phyloP scores from a whole-genome alignment of 2,888 invertebrate genomes.

The Drosophila atripex region DNA sequence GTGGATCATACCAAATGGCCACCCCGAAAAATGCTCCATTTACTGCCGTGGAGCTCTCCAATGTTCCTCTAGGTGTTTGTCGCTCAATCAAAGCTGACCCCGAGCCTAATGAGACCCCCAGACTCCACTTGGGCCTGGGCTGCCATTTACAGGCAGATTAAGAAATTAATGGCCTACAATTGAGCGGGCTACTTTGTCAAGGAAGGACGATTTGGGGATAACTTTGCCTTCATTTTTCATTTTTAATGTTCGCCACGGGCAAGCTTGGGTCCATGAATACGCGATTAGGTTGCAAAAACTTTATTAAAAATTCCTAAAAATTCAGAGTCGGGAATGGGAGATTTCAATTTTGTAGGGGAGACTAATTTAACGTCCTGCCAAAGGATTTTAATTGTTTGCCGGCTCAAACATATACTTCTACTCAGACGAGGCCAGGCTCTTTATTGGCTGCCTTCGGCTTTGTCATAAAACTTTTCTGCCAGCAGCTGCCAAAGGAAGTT shows the following conservation, averaged over 20 bases:
- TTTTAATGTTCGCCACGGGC: conserved; percentile 48
- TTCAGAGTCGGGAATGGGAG: conserved; percentile 10
- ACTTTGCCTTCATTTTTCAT: conserved; percentile 50
- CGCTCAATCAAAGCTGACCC: conserved; percentile 41
- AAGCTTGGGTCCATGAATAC: conserved; percentile 44
- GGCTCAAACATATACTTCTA: conserved; percentile 5
- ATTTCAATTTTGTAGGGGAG: conserved; percentile 24
- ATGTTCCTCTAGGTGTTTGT: conserved; percentile 34
- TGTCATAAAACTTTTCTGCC: conserved; percentile 43
- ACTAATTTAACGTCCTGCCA: conserved; percentile 41
- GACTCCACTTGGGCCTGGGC: conserved; percentile 5
- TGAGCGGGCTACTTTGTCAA: conserved; percentile 44
- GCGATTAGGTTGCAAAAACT: conserved; percentile 39
- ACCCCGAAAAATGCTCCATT: not conserved
- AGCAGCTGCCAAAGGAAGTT: conserved; percentile 44
- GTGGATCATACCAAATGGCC: not conserved
- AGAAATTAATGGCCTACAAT: conserved; percentile 53
- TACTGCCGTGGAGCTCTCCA: conserved; percentile 7
- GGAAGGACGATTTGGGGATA: conserved; percentile 31
- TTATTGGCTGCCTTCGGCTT: conserved; percentile 42
- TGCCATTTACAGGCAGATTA: conserved; percentile 49
- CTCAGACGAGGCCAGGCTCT: conserved; percentile 11
- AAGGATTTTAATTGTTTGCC: conserved; percentile 41
- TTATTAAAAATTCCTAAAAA: conserved; percentile 32
- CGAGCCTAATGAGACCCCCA: conserved; percentile 35